Conservation (phyloP, 1,140 invertebrate species). For the Bombyx mori region DNA sequence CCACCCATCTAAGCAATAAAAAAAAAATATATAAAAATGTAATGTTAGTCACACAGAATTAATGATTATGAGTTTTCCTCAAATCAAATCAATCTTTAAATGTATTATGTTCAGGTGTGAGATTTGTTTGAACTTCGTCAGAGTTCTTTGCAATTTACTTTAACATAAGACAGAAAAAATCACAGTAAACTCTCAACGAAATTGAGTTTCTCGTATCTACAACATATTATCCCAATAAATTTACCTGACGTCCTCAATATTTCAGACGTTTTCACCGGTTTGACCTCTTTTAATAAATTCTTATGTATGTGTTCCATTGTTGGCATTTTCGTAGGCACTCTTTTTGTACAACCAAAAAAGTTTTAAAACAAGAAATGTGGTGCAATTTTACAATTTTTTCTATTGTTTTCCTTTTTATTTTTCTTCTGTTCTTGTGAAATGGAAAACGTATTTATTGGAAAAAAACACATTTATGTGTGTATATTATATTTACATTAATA, state of each 20-base stretch:
- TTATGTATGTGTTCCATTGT: constrained; percentile 28
- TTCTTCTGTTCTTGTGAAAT: no score
- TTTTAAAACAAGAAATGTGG: neutral
- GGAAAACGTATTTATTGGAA: no score
- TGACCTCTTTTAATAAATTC: constrained; percentile 63
- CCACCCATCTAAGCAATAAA: no score
- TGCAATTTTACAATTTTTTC: neutral
- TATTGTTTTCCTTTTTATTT: neutral
- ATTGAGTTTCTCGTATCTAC: constrained; percentile 44
- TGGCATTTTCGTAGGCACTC: constrained; percentile 17
- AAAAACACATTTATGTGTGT: no score
- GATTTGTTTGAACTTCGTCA: neutral
- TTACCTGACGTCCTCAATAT: constrained; percentile 62
- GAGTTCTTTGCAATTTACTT: neutral
- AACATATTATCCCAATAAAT: constrained; percentile 69
- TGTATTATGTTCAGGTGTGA: neutral
- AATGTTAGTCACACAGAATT: no score
- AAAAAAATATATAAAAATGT: no score
- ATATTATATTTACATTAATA: no score
- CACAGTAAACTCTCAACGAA: constrained; percentile 43
- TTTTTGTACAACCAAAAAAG: constrained; percentile 8
- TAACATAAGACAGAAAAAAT: constrained; percentile 33
- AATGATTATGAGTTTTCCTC: no score
- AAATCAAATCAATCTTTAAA: no score
- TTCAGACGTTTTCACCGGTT: constrained; percentile 61